Evolutionary conservation across 2,113 vertebrate genomes (phyloP).

Genomic region (Chroicocephalus ridibundus): DNA sequence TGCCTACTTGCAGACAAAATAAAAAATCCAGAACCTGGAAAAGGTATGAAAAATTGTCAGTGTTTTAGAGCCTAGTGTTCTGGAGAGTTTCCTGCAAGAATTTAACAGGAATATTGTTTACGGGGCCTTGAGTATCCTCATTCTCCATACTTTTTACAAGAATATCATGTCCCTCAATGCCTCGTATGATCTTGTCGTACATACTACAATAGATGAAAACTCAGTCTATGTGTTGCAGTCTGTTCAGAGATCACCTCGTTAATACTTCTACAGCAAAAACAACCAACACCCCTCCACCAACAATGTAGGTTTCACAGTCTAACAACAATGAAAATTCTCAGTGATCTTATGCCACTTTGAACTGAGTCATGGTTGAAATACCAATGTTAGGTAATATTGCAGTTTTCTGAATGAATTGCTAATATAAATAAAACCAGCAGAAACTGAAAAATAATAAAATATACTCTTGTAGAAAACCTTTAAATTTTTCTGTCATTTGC

Average conservation of each 20-base stretch:
- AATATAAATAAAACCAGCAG: conserved; percentile 34
- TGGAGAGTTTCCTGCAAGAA: background rate
- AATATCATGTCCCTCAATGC: background rate
- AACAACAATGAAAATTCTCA: background rate
- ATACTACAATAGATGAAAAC: background rate
- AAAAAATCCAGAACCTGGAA: background rate
- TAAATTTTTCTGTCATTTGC: background rate
- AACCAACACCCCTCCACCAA: background rate
- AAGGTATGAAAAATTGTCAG: background rate
- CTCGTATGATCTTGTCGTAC: background rate
- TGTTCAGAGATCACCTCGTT: background rate
- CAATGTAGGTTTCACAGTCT: background rate
- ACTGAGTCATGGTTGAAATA: background rate
- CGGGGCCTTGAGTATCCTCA: background rate
- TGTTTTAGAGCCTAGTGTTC: background rate
- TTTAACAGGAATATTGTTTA: background rate
- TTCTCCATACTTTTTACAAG: background rate
- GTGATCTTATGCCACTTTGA: background rate
- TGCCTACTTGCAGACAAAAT: background rate
- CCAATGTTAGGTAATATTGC: background rate
- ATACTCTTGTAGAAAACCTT: conserved; percentile 26
- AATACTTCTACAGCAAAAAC: background rate
- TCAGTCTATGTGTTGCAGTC: background rate
- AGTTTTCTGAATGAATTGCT: conserved; percentile 1
- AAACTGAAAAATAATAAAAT: conserved; percentile 32